Percentiles rank a stretch among this genome's conserved stretches.
phyloP scores from a whole-genome alignment of 2,113 vertebrate genomes.

The Gnathonemus echidnorhynchus region DNA sequence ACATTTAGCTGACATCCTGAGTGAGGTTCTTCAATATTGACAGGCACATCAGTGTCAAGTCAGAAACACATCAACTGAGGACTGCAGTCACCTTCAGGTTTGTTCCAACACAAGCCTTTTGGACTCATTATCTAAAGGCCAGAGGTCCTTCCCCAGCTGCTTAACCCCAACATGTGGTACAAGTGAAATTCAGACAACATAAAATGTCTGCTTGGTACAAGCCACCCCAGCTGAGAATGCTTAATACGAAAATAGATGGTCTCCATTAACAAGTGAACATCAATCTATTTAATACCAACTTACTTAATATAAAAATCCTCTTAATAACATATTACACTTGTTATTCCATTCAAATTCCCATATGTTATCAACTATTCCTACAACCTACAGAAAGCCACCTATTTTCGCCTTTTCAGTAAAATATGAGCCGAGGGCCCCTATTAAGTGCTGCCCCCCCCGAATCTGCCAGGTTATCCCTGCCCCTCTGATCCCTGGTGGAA shows the following conservation, averaged over 20 bases:
- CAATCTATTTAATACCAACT: background rate
- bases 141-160: background rate
- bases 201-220: background rate
- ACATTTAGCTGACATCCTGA: background rate
- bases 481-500: background rate
- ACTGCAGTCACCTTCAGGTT: background rate
- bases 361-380: background rate
- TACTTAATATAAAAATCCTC: background rate
- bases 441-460: background rate
- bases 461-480: background rate
- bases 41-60: constrained; percentile 4
- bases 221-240: background rate
- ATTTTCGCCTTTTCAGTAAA: background rate
- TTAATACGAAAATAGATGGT: constrained; percentile 1
- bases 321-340: background rate
- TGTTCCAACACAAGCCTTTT: background rate
- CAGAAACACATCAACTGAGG: constrained; percentile 8
- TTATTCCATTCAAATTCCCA: background rate
- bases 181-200: background rate
- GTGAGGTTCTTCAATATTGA: background rate
- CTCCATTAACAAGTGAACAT: background rate
- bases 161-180: background rate
- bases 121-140: constrained; percentile 1
- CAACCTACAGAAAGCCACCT: background rate
- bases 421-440: background rate